phyloP scores from a whole-genome alignment of 2,113 vertebrate species.

The Nestor notabilis region DNA sequence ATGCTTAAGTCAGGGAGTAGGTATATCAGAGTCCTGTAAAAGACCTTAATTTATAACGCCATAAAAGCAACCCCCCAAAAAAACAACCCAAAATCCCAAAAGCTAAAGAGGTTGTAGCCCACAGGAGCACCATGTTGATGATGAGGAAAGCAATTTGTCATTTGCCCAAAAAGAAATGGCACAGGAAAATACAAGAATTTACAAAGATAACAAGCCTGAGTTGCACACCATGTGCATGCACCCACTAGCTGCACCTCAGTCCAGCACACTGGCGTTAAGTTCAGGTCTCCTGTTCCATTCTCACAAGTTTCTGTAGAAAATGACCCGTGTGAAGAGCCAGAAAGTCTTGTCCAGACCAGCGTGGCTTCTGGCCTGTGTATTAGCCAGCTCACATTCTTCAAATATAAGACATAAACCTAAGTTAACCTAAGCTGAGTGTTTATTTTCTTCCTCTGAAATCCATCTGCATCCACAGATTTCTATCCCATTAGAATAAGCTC shows the following conservation, averaged over 20 bases:
- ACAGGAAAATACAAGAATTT: background rate
- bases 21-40: background rate
- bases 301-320: background rate
- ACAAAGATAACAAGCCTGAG: background rate
- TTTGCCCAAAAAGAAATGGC: background rate
- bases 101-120: background rate
- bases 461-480: background rate
- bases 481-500: background rate
- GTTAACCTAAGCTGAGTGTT: background rate
- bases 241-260: background rate
- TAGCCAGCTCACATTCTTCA: background rate
- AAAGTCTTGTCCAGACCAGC: background rate
- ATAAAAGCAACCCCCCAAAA: background rate
- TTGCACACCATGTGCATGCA: fast-evolving
- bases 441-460: background rate
- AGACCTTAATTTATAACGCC: background rate
- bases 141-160: background rate
- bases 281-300: background rate
- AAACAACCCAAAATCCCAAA: background rate
- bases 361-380: background rate
- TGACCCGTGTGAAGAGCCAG: fast-evolving
- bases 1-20: background rate
- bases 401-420: background rate
- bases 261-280: background rate
- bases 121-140: background rate